A percentile compares a stretch with the other conserved stretches of the same genome.
These are phyloP conservation scores for Microcebus murinus DNA, from an alignment of 2,113 vertebrate species.

Conservation along the genomic window DNA sequence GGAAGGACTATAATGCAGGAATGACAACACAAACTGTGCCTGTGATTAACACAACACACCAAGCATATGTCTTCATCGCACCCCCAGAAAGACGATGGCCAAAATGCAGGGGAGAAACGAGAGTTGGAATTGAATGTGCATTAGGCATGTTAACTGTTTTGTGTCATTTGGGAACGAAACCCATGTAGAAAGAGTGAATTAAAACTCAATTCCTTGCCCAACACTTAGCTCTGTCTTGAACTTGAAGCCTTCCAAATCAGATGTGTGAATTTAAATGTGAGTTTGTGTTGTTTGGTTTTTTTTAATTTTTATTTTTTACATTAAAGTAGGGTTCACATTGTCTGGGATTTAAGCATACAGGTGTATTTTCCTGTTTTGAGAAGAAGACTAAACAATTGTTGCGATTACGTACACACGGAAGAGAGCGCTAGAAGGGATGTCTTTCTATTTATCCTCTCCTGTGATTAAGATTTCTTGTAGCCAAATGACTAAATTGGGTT, in stretches of 20 bases:
- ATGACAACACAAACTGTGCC: neutral
- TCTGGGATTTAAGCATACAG: slow-evolving; percentile 60
- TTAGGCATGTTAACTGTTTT: neutral
- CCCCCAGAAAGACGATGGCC: neutral
- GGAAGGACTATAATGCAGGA: neutral
- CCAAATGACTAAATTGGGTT: slow-evolving; percentile 57
- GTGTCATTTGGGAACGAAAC: slow-evolving; percentile 69
- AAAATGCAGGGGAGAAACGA: neutral
- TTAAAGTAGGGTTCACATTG: slow-evolving; percentile 65
- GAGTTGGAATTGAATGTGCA: rapidly evolving
- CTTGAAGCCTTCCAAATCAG: slow-evolving; percentile 68
- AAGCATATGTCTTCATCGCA: neutral
- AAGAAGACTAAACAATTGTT: slow-evolving; percentile 26
- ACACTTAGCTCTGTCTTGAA: slow-evolving; percentile 66
- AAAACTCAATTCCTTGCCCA: slow-evolving; percentile 38
- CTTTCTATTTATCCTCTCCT: slow-evolving; percentile 60
- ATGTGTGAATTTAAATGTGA: slow-evolving; percentile 44
- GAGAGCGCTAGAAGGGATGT: slow-evolving; percentile 7
- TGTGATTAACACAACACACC: neutral
- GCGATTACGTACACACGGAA: neutral
- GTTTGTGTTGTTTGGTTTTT: neutral
- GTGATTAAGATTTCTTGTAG: slow-evolving; percentile 57
- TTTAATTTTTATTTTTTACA: slow-evolving; percentile 63
- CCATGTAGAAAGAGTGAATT: slow-evolving; percentile 61
- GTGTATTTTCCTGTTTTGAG: slow-evolving; percentile 55